phyloP scores from a whole-genome alignment of 2,888 invertebrate species.

The Chymomyza procnemis region DNA sequence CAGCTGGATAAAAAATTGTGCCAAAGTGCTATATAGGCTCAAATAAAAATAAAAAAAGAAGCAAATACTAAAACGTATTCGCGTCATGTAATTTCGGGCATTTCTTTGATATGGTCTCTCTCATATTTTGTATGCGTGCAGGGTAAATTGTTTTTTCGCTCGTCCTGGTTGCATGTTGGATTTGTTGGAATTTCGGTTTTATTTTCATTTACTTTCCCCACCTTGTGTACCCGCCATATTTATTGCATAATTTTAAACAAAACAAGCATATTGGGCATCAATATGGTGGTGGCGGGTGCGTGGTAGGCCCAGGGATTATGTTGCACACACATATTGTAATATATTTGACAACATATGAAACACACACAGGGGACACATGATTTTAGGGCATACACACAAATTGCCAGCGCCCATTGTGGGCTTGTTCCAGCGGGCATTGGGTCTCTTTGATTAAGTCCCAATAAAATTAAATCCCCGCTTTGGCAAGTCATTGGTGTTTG shows the following conservation, averaged over 20 bases:
- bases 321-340: background rate
- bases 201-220: conserved; percentile 36
- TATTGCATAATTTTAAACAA: conserved; percentile 47
- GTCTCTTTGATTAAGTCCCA: conserved; percentile 29
- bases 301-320: background rate
- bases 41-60: conserved; percentile 18
- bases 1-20: conserved; percentile 13
- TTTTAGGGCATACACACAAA: background rate
- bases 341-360: background rate
- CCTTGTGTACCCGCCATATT: conserved; percentile 39
- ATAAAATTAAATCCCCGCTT: conserved; percentile 6
- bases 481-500: background rate
- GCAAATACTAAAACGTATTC: conserved; percentile 27
- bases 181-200: background rate
- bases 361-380: background rate
- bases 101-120: conserved; percentile 43
- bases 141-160: conserved; percentile 34
- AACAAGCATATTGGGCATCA: background rate
- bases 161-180: conserved; percentile 2
- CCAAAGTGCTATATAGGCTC: conserved; percentile 30
- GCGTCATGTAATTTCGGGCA: conserved; percentile 48
- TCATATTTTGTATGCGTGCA: conserved; percentile 40
- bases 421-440: conserved; percentile 11
- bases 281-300: too few relatives aligned
- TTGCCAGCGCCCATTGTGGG: conserved; percentile 13